Conservation (phyloP, 2,888 invertebrate genomes). For the Habrosyne pyritoides region DNA sequence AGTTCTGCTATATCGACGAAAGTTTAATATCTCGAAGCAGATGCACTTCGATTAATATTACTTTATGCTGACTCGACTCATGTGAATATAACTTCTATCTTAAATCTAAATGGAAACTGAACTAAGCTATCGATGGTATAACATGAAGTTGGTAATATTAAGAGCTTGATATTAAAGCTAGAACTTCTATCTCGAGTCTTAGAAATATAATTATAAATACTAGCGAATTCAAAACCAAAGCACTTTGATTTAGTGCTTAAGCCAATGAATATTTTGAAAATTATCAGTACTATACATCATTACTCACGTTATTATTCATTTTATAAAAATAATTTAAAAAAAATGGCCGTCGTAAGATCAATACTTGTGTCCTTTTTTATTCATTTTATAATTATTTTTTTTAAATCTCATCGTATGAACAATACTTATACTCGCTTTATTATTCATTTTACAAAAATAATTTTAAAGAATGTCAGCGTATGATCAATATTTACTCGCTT, state of each 20-base stretch:
- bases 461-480: neutral
- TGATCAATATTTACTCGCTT: neutral
- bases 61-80: neutral
- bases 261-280: too few species aligned
- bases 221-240: too few species aligned
- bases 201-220: too few species aligned
- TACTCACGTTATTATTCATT: too few species aligned
- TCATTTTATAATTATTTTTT: too few species aligned
- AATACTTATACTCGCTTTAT: too few species aligned
- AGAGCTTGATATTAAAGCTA: neutral
- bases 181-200: neutral
- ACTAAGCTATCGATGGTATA: neutral
- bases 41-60: neutral
- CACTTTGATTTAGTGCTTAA: too few species aligned
- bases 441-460: too few species aligned
- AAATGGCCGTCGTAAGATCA: too few species aligned
- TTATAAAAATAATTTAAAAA: slow-evolving; percentile 31
- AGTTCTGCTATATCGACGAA: neutral
- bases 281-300: too few species aligned
- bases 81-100: neutral
- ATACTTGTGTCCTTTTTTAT: too few species aligned
- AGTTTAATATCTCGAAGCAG: neutral
- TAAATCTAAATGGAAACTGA: neutral
- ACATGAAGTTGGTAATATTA: neutral
- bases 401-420: too few species aligned